These are phyloP conservation scores for Anhinga rufa DNA, from an alignment of 2,113 vertebrate genomes.

Conservation along the genomic window DNA sequence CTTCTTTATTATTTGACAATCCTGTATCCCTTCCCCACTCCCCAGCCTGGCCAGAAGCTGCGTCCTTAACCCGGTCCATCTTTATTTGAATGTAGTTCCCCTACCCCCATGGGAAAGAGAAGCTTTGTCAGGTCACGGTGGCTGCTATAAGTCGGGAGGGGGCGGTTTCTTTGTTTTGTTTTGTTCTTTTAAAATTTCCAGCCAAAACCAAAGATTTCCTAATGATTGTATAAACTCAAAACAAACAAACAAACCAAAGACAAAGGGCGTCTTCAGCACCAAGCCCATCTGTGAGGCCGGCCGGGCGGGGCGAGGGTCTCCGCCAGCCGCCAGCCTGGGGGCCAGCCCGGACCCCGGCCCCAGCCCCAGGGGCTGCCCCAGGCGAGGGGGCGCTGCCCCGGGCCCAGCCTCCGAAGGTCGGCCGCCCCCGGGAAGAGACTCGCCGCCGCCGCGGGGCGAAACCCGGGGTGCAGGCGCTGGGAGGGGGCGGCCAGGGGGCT, in stretches of 20 bases:
- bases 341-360: neutral
- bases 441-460: neutral
- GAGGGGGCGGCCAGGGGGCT: neutral
- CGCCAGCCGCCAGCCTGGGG: neutral
- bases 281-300: conserved; percentile 52
- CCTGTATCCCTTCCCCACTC: conserved; percentile 54
- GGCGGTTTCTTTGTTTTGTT: conserved; percentile 81
- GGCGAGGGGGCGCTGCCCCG: neutral
- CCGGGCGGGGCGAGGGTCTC: neutral
- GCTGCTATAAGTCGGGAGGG: conserved; percentile 77
- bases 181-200: conserved; percentile 82
- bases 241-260: conserved; percentile 87
- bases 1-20: conserved; percentile 83
- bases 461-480: neutral
- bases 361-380: neutral
- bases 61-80: conserved; percentile 61
- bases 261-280: conserved; percentile 73
- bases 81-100: conserved; percentile 81
- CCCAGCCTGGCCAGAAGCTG: conserved; percentile 67
- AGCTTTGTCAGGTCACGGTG: conserved; percentile 72
- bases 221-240: conserved; percentile 89
- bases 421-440: neutral
- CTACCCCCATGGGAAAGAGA: conserved; percentile 46
- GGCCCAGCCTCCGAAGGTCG: neutral
- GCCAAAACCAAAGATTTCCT: conserved; percentile 89